phyloP scores from a whole-genome alignment of 30 jellyfish, hydroid and myxozoan genomes.

The Aurelia aurita complex sp. Pacific region DNA sequence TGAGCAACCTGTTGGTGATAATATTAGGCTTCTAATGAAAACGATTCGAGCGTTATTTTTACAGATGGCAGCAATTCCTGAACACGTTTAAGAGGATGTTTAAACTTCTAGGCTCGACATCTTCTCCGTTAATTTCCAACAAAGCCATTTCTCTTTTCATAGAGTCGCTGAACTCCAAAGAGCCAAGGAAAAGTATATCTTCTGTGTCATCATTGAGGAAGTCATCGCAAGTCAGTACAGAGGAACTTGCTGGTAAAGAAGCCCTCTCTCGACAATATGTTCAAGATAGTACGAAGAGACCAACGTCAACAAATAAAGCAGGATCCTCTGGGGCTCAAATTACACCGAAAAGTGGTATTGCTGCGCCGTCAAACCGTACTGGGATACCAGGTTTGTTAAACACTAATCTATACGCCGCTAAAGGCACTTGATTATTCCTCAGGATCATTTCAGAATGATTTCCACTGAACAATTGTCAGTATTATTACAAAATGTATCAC shows the following conservation, averaged over 20 bases:
- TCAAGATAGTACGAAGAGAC: slow-evolving; percentile 12
- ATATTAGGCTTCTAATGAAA: background rate
- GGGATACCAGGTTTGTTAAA: slow-evolving; percentile 37
- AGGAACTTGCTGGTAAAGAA: slow-evolving; percentile 58
- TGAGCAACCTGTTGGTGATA: background rate
- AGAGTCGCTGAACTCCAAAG: slow-evolving; percentile 50
- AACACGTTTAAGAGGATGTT: background rate
- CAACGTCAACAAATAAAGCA: slow-evolving; percentile 4
- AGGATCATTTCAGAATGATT: too few relatives aligned
- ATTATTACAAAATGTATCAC: too few relatives aligned
- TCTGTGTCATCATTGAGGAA: background rate
- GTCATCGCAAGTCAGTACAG: slow-evolving; percentile 41
- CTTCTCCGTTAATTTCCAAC: background rate
- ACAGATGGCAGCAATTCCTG: background rate
- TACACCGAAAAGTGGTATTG: slow-evolving; percentile 14
- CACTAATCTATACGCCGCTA: too few relatives aligned
- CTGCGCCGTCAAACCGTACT: slow-evolving; percentile 25
- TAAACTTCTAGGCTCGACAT: background rate
- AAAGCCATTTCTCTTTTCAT: background rate
- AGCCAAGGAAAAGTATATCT: background rate
- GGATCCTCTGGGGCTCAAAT: slow-evolving; percentile 4
- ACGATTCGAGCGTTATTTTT: background rate
- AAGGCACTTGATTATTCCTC: too few relatives aligned
- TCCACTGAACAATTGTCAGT: too few relatives aligned
- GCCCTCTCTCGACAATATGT: slow-evolving; percentile 46